Base-by-base conservation (phyloP, 2,888 invertebrate genomes). In the Peribatodes rhomboidaria region DNA sequence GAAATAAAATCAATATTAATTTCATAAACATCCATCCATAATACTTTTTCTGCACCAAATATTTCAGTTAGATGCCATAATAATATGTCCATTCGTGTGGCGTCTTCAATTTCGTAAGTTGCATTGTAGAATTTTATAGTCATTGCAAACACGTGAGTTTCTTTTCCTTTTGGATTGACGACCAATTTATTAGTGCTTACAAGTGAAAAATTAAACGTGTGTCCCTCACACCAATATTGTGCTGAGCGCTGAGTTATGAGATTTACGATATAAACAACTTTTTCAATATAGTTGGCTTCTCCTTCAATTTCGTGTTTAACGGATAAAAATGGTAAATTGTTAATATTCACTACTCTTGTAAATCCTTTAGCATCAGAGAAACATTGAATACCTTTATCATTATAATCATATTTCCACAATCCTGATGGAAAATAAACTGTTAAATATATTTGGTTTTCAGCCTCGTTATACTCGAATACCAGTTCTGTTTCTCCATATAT, bases 161-260 rank as follows among this genome's bases (percentile, higher is more conserved):
- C 76, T 42, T 85, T 81, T 3, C 86, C 85, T 71, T 79, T 84
- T 18, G 91, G 89, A 63, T 90, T 91, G 0, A 94, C 94, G 22
- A 95, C 81, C 31, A 95, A 82, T 78, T 84, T 94, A 11, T 92
- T 81, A 0, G 95, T 94, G 60, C 80, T 74, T 16, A 95, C 79
- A 18, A 93, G 76, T n/a, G 90, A 82, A 73, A 94, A 94, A 65
- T 94, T 86, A 61, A 85, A 86, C 4, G 94, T 89, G 71, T 95
- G 94, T 0, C 94, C 95, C 82, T 95, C 94, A 78, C 96, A 96
- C 95, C 95, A 95, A 78, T 96, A 96, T 69, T 94, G 90, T 0
- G 95, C 95, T 0, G 95, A 92, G 64, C 92, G 89, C 44, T 94
- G 87, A 1, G 87, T 90, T 44, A 94, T 85, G 1, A 94, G 79